A percentile compares a stretch with the other conserved stretches of the same genome.
Evolutionary conservation across 2,797 vertebrate species (phyloP).

Genomic region (Cirrhinus mrigala): DNA sequence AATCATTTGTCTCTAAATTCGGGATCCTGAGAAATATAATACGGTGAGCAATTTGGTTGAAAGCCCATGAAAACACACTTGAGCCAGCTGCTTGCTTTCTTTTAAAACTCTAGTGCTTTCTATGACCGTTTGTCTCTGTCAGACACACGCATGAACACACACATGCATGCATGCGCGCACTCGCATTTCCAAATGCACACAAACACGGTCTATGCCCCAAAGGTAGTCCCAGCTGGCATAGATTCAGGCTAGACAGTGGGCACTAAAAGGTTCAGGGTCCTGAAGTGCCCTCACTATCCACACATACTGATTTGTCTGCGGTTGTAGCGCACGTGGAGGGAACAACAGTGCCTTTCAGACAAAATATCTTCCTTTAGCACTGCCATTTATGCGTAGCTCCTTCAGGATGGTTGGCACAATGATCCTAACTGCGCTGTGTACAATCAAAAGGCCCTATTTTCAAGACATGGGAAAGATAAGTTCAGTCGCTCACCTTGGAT

Average conservation of each 20-base stretch:
- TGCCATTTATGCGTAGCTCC: conserved; percentile 4
- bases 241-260: conserved; percentile 27
- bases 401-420: conserved; percentile 12
- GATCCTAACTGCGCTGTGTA: conserved; percentile 31
- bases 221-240: conserved; percentile 51
- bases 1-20: conserved; percentile 40
- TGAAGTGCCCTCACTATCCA: conserved; percentile 30
- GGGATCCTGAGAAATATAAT: conserved; percentile 29
- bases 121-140: conserved; percentile 32
- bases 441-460: conserved; percentile 6
- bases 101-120: conserved; percentile 39
- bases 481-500: conserved; percentile 64
- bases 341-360: conserved; percentile 39
- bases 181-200: conserved; percentile 14
- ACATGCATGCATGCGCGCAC: conserved; percentile 28
- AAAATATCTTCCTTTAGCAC: conserved; percentile 22
- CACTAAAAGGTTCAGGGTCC: conserved; percentile 48
- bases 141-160: conserved; percentile 39
- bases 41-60: conserved; percentile 41
- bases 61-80: conserved; percentile 47
- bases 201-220: conserved; percentile 24
- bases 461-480: not conserved
- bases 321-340: conserved; percentile 10
- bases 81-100: conserved; percentile 42
- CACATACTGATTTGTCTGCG: conserved; percentile 18